Evolutionary conservation across 2,113 vertebrate genomes (phyloP), one percentile per base, ranked within the genome.

Genomic region (Cathartes aura): DNA sequence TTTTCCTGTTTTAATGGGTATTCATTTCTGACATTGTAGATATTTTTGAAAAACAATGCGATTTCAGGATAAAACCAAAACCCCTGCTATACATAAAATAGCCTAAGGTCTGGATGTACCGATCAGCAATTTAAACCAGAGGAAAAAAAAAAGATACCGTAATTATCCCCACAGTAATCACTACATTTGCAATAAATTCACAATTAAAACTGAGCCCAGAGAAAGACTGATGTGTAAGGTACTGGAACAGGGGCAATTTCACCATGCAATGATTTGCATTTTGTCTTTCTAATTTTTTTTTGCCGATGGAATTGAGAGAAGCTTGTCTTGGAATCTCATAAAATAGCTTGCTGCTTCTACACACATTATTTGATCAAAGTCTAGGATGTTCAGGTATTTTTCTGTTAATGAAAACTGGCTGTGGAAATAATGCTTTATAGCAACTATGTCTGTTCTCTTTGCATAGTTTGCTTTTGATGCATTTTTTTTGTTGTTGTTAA

Each of bases 381-480:
- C 82, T 88, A 3, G 43, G 67, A 96, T 96, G 67, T 86, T 78
- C 50, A 81, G 70, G 55, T 92, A 30, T 89, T 92, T 90, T 95
- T 83, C 50, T 90, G 4, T 53, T 94, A 84, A 93, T 96, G 68
- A 94, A 90, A 93, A 43, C 42, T 81, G 63, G 18, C 86, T 55
- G 42, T 87, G n/a, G 38, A 90, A 90, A 73, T 66, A 83, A 32
- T 36, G 72, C 50, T 80, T 48, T 68, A 24, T 36, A 80, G 34
- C 29, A 89, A 0, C 52, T 12, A 14, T 5, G 3, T 70, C 58
- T 78, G 38, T 74, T 93, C 79, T 80, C 40, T 90, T 80, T 81
- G 74, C 82, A 15, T 38, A 40, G 26, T 24, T 91, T 82, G 47
- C 56, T 75, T 93, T 81, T 91, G 89, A 75, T 1, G 20, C 20